Conservation (phyloP, 1,140 invertebrate genomes). For the Pseudomyrmex gracilis region DNA sequence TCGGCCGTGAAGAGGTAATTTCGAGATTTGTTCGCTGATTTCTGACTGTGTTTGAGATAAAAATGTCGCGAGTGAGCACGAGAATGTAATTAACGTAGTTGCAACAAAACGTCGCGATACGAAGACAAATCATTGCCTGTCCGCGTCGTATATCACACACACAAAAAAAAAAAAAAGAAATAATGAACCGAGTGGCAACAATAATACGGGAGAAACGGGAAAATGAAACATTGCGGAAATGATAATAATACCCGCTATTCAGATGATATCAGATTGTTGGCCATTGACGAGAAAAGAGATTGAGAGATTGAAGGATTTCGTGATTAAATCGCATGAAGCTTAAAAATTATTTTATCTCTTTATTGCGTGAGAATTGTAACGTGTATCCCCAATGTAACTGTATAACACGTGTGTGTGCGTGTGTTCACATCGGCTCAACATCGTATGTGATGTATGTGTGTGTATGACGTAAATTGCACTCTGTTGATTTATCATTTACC, state of each 20-base stretch:
- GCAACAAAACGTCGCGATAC: neutral
- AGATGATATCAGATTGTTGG: slow-evolving; percentile 9
- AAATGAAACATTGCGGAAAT: neutral
- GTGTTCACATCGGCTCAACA: neutral
- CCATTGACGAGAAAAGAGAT: neutral
- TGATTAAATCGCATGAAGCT: slow-evolving; percentile 15
- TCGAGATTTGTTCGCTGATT: slow-evolving; percentile 42
- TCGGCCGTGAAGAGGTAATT: slow-evolving; percentile 20
- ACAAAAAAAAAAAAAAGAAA: slow-evolving; percentile 8
- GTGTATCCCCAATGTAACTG: neutral
- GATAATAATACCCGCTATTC: slow-evolving; percentile 2
- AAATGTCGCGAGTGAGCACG: neutral
- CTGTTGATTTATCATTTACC: slow-evolving; percentile 53
- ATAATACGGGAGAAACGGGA: neutral
- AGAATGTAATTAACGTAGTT: slow-evolving; percentile 44
- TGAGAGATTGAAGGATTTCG: neutral
- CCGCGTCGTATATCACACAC: slow-evolving; percentile 1
- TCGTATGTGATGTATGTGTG: neutral
- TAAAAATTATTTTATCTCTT: slow-evolving; percentile 25
- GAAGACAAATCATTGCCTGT: neutral
- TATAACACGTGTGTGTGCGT: neutral
- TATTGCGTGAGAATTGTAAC: neutral
- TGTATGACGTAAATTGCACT: slow-evolving; percentile 38
- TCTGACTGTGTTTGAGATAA: neutral
- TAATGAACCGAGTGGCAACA: neutral